Conservation (phyloP, 1,140 invertebrate genomes). For the Zaprionus camerounensis region DNA sequence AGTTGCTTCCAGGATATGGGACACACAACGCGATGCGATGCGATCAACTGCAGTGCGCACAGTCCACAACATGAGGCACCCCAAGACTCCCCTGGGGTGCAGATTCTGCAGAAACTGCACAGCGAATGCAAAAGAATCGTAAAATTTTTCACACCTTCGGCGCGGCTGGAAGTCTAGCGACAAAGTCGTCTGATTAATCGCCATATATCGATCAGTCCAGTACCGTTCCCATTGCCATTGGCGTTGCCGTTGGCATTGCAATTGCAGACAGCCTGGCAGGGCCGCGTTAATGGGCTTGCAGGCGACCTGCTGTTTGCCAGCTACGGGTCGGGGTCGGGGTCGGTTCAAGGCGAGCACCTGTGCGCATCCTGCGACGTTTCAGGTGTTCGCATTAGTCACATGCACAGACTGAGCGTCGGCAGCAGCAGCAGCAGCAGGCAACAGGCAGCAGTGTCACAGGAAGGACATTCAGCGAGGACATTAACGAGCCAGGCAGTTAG, state of each 20-base stretch:
- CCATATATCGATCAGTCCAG: conserved; percentile 70
- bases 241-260: conserved; percentile 14
- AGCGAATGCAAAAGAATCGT: conserved; percentile 48
- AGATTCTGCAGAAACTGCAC: conserved; percentile 58
- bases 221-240: conserved; percentile 26
- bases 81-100: conserved; percentile 63
- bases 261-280: conserved; percentile 67
- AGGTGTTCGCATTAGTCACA: conserved; percentile 81
- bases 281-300: conserved; percentile 57
- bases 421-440: conserved; percentile 8
- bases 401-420: conserved; percentile 38
- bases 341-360: conserved; percentile 56
- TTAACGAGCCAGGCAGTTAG: conserved; percentile 82
- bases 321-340: conserved; percentile 4
- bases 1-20: conserved; percentile 43
- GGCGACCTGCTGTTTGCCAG: conserved; percentile 29
- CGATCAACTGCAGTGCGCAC: conserved; percentile 32
- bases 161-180: conserved; percentile 59
- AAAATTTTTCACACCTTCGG: conserved; percentile 75
- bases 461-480: conserved; percentile 60
- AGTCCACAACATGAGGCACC: neutral
- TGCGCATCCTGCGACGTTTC: conserved; percentile 76
- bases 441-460: conserved; percentile 50
- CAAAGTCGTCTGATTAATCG: conserved; percentile 77
- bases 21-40: conserved; percentile 60